These are phyloP conservation scores for Silurus glanis DNA, from an alignment of 2,113 vertebrate species.

Conservation along the genomic window DNA sequence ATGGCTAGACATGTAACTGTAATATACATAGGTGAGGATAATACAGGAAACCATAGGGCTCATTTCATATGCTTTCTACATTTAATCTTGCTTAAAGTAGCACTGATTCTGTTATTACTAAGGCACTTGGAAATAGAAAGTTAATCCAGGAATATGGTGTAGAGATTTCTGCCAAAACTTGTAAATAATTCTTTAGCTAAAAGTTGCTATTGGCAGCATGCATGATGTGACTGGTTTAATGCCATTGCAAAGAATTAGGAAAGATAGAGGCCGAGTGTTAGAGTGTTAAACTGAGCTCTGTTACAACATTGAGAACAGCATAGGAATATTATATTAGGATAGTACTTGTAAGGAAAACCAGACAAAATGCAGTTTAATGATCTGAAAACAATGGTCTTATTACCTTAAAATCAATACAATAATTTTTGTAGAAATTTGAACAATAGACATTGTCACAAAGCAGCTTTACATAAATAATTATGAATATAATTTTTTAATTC, in stretches of 20 bases:
- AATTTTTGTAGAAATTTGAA: too few species aligned
- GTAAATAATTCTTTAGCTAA: background rate
- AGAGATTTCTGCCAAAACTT: background rate
- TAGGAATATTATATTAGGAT: too few species aligned
- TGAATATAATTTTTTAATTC: too few species aligned
- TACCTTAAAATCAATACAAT: background rate
- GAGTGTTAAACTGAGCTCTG: background rate
- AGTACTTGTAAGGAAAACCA: background rate
- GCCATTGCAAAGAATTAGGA: background rate
- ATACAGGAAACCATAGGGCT: background rate
- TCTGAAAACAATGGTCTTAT: background rate
- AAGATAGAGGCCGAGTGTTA: background rate
- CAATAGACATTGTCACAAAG: too few species aligned
- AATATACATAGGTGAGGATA: conserved; percentile 5
- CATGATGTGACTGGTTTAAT: background rate
- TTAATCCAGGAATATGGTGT: background rate
- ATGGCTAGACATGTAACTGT: background rate
- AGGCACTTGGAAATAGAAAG: too few species aligned
- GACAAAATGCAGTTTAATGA: background rate
- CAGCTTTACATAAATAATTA: too few species aligned
- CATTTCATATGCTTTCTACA: background rate
- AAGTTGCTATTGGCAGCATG: background rate
- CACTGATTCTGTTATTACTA: background rate
- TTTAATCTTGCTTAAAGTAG: background rate
- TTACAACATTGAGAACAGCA: background rate